phyloP scores from a whole-genome alignment of 2,797 vertebrate genomes.

The Phrynocephalus guinanensis region DNA sequence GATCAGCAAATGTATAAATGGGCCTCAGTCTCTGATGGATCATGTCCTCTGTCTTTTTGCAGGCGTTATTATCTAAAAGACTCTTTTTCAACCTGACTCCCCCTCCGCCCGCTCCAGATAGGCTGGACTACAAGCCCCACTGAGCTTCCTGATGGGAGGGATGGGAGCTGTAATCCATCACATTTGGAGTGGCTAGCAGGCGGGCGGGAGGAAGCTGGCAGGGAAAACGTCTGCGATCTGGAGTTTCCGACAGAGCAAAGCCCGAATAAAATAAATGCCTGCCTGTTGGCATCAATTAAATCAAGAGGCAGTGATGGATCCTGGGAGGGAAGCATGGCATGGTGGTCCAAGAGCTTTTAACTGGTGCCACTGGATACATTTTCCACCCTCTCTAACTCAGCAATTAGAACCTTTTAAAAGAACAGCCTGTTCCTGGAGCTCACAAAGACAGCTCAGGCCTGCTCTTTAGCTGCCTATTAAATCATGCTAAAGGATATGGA shows the following conservation, averaged over 20 bases:
- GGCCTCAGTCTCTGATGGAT: not conserved
- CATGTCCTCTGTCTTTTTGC: not conserved
- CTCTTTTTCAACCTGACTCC: too few relatives aligned
- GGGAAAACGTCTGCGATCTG: not conserved
- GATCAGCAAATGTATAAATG: not conserved
- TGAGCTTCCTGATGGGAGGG: not conserved
- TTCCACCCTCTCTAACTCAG: constrained; percentile 60
- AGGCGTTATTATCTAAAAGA: not conserved
- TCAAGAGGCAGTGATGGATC: constrained; percentile 47
- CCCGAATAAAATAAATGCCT: not conserved
- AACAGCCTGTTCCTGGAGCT: constrained; percentile 60
- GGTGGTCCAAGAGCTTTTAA: constrained; percentile 56
- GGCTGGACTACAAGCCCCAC: not conserved
- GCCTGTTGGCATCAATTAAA: not conserved
- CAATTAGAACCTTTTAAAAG: constrained; percentile 76
- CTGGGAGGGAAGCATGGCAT: constrained; percentile 51
- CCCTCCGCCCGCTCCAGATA: not conserved
- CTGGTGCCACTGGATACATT: constrained; percentile 56
- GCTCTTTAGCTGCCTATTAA: constrained; percentile 62
- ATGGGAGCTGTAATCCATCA: not conserved
- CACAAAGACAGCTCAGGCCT: constrained; percentile 48
- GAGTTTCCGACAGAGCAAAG: not conserved
- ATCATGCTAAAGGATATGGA: constrained; percentile 65
- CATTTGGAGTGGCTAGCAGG: not conserved
- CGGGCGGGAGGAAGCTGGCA: not conserved